Base-by-base conservation (phyloP, 2,113 vertebrate genomes). In the Butorides virescens region DNA sequence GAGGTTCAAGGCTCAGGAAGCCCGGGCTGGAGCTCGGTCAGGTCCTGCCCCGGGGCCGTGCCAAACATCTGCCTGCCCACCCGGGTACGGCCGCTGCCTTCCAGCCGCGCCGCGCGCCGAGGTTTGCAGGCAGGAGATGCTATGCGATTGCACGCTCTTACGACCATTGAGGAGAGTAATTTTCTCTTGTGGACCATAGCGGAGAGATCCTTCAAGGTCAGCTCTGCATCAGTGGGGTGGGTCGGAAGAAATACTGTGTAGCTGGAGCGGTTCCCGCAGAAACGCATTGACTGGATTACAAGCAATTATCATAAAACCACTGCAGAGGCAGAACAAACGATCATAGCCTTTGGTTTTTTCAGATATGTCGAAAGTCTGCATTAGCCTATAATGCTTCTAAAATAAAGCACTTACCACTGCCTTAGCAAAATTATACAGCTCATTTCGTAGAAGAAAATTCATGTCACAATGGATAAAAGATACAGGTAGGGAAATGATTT, bases 351-450 rank as follows among this genome's bases (percentile, higher is more conserved):
- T 46, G 66, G 37, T 29, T 71, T 68, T 76, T 70, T 9, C 83
- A 74, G 86, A 6, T 65, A 36, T 17, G 56, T 81, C 6, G 4
- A 84, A 94, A 93, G 72, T 46, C 91, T 95, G 47, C 86, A 87
- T 95, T 91, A 95, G 73, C 73, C 62, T 92, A n/a, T 58, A 92
- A 92, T 76, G 84, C 86, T 82, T 87, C 66, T 93, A 75, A 93
- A 96, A 94, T 79, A 93, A 95, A 94, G 89, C 86, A 87, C 73
- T 97, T 92, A 93, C 76, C 66, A 47, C 22, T 46, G 86, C 36
- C 89, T 77, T 66, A 42, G 62, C 62, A 86, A 85, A 95, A 97
- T 92, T 93, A 93, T 52, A 95, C 87, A 94, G 95, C 81, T 92
- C 93, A 90, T 95, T 97, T 94, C 13, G 5, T 66, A 65, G 81